These are phyloP conservation scores for Drosophila rubida DNA, from an alignment of 2,888 invertebrate species.

Conservation along the genomic window DNA sequence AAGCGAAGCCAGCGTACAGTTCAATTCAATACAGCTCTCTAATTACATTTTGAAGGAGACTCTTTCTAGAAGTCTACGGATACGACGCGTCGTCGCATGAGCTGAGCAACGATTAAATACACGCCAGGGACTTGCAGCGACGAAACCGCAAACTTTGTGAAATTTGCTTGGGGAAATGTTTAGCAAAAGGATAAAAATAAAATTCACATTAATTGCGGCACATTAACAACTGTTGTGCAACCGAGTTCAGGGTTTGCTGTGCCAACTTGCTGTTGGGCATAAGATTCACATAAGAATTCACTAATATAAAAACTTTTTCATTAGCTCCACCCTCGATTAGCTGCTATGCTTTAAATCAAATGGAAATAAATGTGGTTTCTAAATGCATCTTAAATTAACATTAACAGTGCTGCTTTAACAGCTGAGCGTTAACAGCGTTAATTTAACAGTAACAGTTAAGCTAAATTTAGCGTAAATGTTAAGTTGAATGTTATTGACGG, in stretches of 20 bases:
- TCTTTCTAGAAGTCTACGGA: neutral
- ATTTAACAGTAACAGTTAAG: neutral
- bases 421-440: neutral
- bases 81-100: neutral
- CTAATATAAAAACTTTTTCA: too few relatives aligned
- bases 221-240: neutral
- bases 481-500: neutral
- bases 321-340: too few relatives aligned
- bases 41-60: constrained; percentile 29
- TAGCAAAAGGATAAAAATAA: neutral
- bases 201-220: constrained; percentile 6
- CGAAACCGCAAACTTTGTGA: neutral
- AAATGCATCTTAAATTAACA: too few relatives aligned
- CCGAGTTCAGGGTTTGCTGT: neutral
- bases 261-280: neutral
- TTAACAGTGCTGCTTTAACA: neutral
- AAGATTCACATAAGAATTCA: too few relatives aligned
- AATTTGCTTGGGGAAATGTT: neutral
- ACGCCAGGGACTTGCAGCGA: neutral
- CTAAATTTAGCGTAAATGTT: neutral
- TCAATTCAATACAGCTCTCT: constrained; percentile 23
- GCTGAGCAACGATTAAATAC: neutral
- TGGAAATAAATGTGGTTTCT: too few relatives aligned
- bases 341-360: too few relatives aligned
- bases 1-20: constrained; percentile 21